phyloP scores from a whole-genome alignment of 1,140 invertebrate species.

The Carcinoscorpius rotundicauda region DNA sequence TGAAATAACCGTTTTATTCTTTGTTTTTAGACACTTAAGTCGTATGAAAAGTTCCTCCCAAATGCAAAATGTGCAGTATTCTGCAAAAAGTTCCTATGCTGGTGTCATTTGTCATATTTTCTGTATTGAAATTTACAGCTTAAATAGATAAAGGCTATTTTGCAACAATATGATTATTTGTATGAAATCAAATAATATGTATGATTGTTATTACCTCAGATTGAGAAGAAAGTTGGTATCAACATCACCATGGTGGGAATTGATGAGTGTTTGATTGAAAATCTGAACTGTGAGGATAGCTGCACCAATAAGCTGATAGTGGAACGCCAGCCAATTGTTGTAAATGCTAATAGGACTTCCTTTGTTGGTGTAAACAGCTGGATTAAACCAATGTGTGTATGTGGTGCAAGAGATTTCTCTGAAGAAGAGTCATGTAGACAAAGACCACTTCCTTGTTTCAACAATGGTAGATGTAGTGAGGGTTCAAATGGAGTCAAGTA shows the following conservation, averaged over 20 bases:
- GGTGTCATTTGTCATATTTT: too few relatives aligned
- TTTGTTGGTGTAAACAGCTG: conserved; percentile 78
- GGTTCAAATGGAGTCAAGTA: conserved; percentile 17
- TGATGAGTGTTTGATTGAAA: conserved; percentile 91
- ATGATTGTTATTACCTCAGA: conserved; percentile 31
- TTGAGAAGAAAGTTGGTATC: conserved; percentile 83
- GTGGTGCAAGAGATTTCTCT: conserved; percentile 78
- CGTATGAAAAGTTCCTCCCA: too few relatives aligned
- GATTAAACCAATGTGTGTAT: conserved; percentile 62
- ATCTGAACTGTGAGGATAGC: conserved; percentile 73
- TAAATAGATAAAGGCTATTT: too few relatives aligned
- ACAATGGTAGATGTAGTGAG: conserved; percentile 66
- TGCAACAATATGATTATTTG: too few relatives aligned
- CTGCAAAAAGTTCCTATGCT: too few relatives aligned
- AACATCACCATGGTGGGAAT: conserved; percentile 97
- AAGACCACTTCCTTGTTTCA: conserved; percentile 65
- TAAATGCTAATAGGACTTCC: conserved; percentile 92
- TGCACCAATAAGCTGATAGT: conserved; percentile 87
- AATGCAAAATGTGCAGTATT: too few relatives aligned
- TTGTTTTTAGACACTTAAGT: too few relatives aligned
- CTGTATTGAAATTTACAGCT: too few relatives aligned
- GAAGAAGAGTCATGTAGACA: conserved; percentile 77
- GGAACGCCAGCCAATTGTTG: conserved; percentile 79
- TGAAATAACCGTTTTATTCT: too few relatives aligned
- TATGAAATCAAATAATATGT: too few relatives aligned